These are phyloP conservation scores for Axinella damicornis DNA, from an alignment of 37 sponge, comb jelly and placozoan genomes.

Conservation along the genomic window DNA sequence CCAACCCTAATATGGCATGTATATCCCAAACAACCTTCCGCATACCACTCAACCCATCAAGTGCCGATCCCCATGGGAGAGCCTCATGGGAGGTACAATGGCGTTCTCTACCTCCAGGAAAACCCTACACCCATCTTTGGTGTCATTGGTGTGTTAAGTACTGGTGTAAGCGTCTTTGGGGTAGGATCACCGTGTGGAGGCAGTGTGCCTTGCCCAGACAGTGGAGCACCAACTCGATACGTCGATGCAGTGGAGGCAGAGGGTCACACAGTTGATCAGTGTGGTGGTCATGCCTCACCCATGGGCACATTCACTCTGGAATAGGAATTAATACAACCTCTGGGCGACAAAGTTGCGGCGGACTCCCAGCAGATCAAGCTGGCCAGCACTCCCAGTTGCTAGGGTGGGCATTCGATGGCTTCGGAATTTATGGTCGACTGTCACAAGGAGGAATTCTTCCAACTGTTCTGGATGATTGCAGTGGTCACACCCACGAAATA, in stretches of 20 bases:
- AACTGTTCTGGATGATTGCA: conserved; percentile 64
- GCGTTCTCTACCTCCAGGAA: conserved; percentile 56
- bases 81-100: conserved; percentile 9
- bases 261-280: conserved; percentile 66
- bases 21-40: neutral
- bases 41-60: conserved; percentile 36
- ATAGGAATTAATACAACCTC: conserved; percentile 11
- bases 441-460: conserved; percentile 59
- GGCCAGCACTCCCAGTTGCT: conserved; percentile 68
- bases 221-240: conserved; percentile 50
- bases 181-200: conserved; percentile 75
- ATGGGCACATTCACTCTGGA: conserved; percentile 65
- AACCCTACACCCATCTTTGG: conserved; percentile 67
- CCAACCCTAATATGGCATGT: conserved; percentile 66
- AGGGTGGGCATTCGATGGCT: conserved; percentile 80
- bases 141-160: conserved; percentile 55
- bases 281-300: conserved; percentile 74
- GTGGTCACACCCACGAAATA: conserved; percentile 75
- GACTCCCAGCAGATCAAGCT: conserved; percentile 41
- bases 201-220: conserved; percentile 52
- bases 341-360: conserved; percentile 28
- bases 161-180: conserved; percentile 72
- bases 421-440: conserved; percentile 64
- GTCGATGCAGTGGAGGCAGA: conserved; percentile 83
- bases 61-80: conserved; percentile 67